Conservation (phyloP, 2,797 vertebrate genomes). For the Alcedo quadribrachys region DNA sequence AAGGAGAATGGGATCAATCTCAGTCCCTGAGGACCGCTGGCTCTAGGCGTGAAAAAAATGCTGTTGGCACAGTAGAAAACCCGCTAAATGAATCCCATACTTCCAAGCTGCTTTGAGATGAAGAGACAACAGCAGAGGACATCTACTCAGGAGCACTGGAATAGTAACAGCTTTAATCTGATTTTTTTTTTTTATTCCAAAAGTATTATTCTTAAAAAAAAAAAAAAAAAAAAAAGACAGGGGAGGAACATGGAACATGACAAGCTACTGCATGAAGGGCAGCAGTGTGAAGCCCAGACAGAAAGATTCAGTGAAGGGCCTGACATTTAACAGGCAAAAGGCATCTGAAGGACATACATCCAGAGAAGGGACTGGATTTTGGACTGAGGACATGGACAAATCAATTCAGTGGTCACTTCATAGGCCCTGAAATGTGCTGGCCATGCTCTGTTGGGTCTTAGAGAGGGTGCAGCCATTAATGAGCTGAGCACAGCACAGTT, state of each 20-base stretch:
- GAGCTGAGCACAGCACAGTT: not conserved
- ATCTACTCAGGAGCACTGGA: not conserved
- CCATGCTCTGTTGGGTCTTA: rapidly evolving
- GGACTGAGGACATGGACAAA: not conserved
- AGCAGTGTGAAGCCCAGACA: not conserved
- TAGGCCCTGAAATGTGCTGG: rapidly evolving
- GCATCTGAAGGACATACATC: not conserved
- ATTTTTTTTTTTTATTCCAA: not conserved
- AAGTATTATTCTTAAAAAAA: not conserved
- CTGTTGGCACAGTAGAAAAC: not conserved
- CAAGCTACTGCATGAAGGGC: not conserved
- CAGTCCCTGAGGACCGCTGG: rapidly evolving
- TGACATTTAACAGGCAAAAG: not conserved
- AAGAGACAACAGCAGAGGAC: not conserved
- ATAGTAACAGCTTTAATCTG: slow-evolving; percentile 27
- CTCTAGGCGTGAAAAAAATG: not conserved
- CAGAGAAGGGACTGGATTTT: not conserved
- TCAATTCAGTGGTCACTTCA: not conserved
- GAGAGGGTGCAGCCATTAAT: rapidly evolving
- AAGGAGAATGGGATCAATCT: not conserved
- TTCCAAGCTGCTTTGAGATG: not conserved
- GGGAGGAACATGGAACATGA: not conserved
- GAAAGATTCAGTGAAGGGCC: not conserved
- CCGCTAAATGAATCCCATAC: not conserved
- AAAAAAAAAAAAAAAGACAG: too few species aligned